A percentile compares a stretch with the other conserved stretches of the same genome.
These are phyloP conservation scores for Branchinecta sandiegonensis DNA, from an alignment of 2,888 invertebrate genomes.

Conservation along the genomic window DNA sequence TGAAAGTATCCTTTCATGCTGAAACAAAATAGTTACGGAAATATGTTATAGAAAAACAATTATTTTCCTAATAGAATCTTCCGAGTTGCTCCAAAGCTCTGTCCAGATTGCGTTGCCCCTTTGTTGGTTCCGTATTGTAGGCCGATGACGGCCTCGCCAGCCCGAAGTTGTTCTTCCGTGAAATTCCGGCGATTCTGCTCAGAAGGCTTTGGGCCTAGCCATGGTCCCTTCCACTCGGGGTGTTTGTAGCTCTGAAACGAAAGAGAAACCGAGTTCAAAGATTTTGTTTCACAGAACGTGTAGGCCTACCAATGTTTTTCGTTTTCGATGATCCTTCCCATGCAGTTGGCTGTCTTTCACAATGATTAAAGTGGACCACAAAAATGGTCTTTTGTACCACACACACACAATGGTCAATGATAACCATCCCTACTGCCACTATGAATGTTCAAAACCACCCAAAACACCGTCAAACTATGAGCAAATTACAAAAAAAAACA, in stretches of 20 bases:
- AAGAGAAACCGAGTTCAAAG: no score
- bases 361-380: no score
- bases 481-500: no score
- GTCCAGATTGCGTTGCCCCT: slow-evolving; percentile 68
- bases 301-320: no score
- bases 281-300: no score
- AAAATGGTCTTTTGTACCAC: no score
- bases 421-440: no score
- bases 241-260: slow-evolving; percentile 52
- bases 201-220: slow-evolving; percentile 66
- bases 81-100: slow-evolving; percentile 67
- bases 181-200: slow-evolving; percentile 70
- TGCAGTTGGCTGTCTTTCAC: no score
- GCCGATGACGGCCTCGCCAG: slow-evolving; percentile 71
- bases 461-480: no score
- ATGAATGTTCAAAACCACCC: no score
- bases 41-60: neutral
- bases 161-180: slow-evolving; percentile 62
- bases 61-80: slow-evolving; percentile 50
- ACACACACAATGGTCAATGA: no score
- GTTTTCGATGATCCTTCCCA: no score
- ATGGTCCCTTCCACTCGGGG: slow-evolving; percentile 68
- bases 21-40: neutral
- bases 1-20: neutral
- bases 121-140: slow-evolving; percentile 76